Evolutionary conservation across 92 coral and sea anemone genomes (phyloP).

Genomic region (Porites divaricata): DNA sequence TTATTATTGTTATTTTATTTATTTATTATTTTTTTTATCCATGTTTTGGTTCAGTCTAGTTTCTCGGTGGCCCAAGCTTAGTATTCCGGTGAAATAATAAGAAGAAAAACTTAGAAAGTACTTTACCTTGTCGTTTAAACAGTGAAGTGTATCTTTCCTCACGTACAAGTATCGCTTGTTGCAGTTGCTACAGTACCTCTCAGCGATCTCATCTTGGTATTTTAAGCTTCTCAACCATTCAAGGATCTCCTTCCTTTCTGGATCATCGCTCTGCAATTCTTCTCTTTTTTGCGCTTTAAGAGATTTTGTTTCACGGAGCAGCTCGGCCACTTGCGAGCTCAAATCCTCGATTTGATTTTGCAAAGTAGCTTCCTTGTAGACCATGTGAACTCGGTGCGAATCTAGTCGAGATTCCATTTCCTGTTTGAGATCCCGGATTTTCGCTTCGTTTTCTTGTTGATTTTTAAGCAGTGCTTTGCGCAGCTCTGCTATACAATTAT

Average conservation of each 20-base stretch:
- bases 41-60: too few species aligned
- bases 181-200: constrained; percentile 81
- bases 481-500: constrained; percentile 83
- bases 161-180: constrained; percentile 84
- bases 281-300: constrained; percentile 71
- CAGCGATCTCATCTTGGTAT: constrained; percentile 87
- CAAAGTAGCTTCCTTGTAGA: constrained; percentile 82
- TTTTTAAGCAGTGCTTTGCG: constrained; percentile 74
- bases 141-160: constrained; percentile 82
- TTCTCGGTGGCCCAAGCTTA: too few species aligned
- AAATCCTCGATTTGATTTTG: constrained; percentile 90
- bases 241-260: constrained; percentile 68
- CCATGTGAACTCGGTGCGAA: constrained; percentile 91
- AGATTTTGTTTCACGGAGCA: constrained; percentile 69
- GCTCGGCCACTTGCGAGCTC: constrained; percentile 66
- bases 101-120: background rate
- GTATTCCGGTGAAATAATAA: too few species aligned
- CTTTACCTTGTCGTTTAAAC: constrained; percentile 79
- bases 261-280: constrained; percentile 61
- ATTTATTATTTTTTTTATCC: too few species aligned
- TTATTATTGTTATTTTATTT: too few species aligned
- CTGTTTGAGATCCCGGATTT: constrained; percentile 56
- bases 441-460: constrained; percentile 41
- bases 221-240: constrained; percentile 88
- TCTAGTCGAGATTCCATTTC: constrained; percentile 82